Conservation (phyloP, 2,113 vertebrate species). For the Pelecanus crispus region DNA sequence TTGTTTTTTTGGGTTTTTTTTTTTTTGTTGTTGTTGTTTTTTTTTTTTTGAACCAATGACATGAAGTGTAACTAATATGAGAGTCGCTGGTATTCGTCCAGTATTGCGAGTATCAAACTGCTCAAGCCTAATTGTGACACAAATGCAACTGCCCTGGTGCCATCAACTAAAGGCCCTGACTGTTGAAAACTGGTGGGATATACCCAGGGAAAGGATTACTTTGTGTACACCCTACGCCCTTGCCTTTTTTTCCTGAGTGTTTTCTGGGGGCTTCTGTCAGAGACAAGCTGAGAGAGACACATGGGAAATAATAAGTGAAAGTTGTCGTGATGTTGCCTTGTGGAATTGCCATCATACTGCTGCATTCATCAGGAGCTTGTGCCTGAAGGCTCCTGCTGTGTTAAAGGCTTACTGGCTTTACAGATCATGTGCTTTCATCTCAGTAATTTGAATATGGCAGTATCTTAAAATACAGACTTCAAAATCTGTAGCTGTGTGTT, state of each 20-base stretch:
- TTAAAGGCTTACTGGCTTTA: neutral
- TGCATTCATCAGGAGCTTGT: neutral
- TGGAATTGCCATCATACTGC: neutral
- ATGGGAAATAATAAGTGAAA: neutral
- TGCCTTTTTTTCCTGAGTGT: neutral
- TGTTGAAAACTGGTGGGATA: neutral
- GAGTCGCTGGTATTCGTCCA: neutral
- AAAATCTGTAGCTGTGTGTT: neutral
- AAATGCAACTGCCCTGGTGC: neutral
- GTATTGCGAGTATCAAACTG: neutral
- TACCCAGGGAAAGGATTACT: neutral
- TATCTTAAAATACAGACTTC: neutral
- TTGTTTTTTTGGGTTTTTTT: neutral
- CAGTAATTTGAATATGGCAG: neutral
- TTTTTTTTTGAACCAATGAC: neutral
- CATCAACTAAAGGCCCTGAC: neutral
- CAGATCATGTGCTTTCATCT: neutral
- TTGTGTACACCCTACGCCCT: accelerated
- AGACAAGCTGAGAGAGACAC: neutral
- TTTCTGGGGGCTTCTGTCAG: neutral
- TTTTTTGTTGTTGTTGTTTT: neutral
- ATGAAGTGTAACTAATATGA: neutral
- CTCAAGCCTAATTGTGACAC: neutral
- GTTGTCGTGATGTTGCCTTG: accelerated
- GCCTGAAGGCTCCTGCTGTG: neutral